Conservation (phyloP, 2,888 invertebrate genomes). For the Lissonota sp. region DNA sequence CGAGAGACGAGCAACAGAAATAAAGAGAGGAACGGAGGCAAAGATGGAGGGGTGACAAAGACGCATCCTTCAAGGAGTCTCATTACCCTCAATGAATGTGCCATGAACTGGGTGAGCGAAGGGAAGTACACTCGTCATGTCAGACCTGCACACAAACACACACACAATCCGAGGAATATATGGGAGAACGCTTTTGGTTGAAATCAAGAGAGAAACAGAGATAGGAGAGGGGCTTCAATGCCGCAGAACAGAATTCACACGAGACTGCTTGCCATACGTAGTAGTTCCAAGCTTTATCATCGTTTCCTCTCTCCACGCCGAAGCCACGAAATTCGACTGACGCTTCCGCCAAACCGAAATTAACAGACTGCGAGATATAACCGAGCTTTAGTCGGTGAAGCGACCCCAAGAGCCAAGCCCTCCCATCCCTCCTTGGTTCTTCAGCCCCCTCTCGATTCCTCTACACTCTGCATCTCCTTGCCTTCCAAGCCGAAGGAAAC, state of each 20-base stretch:
- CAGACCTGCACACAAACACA: constrained; percentile 35
- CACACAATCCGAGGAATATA: not conserved
- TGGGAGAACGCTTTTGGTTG: constrained; percentile 25
- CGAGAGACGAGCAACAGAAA: not conserved
- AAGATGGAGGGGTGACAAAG: constrained; percentile 59
- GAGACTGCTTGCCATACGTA: constrained; percentile 13
- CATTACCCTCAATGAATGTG: constrained; percentile 63
- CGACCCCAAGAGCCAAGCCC: constrained; percentile 46
- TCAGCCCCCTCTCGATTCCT: not conserved
- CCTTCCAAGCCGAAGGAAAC: constrained; percentile 25
- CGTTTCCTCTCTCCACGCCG: constrained; percentile 4
- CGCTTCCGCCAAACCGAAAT: constrained; percentile 64
- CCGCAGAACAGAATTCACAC: constrained; percentile 19
- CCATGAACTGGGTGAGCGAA: constrained; percentile 39
- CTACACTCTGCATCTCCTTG: constrained; percentile 14
- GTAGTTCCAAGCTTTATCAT: constrained; percentile 25
- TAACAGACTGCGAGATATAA: constrained; percentile 56
- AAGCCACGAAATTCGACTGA: constrained; percentile 56
- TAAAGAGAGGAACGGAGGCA: not conserved
- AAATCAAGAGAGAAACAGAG: constrained; percentile 8
- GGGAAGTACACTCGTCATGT: constrained; percentile 57
- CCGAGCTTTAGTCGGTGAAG: constrained; percentile 46
- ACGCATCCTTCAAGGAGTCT: constrained; percentile 67
- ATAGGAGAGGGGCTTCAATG: constrained; percentile 11
- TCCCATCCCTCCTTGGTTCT: constrained; percentile 33